These are phyloP conservation scores for Cloeon dipterum DNA, from an alignment of 2,888 invertebrate species.

Conservation along the genomic window DNA sequence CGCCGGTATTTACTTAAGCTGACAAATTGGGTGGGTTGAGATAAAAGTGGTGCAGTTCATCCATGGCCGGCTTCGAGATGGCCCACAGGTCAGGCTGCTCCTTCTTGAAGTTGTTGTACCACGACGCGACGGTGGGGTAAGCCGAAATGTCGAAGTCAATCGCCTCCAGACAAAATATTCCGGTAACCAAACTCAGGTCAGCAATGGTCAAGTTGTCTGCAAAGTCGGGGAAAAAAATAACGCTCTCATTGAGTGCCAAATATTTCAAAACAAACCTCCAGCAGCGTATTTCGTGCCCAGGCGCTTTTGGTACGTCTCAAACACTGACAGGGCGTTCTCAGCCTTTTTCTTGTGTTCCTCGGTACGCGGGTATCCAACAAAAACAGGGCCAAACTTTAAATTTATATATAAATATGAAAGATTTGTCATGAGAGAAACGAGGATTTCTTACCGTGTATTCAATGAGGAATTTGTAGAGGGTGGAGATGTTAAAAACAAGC, in stretches of 20 bases:
- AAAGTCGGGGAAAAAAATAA: no score
- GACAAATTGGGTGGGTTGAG: constrained; percentile 50
- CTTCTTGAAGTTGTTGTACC: constrained; percentile 46
- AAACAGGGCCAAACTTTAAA: constrained; percentile 49
- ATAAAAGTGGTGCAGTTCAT: constrained; percentile 38
- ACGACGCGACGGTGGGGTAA: constrained; percentile 32
- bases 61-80: constrained; percentile 41
- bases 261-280: constrained; percentile 22
- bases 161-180: constrained; percentile 49
- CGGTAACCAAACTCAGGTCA: constrained; percentile 44
- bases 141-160: constrained; percentile 36
- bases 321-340: constrained; percentile 35
- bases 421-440: no score
- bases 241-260: no score
- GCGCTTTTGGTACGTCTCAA: constrained; percentile 39
- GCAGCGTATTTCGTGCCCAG: constrained; percentile 39
- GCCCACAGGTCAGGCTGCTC: constrained; percentile 45
- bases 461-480: constrained; percentile 45
- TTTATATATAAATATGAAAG: no score
- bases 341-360: constrained; percentile 41
- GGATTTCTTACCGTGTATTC: constrained; percentile 30
- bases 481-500: constrained; percentile 51
- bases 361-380: constrained; percentile 47
- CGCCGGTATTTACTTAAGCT: background rate
- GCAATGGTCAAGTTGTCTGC: constrained; percentile 45